Evolutionary conservation across 1,140 invertebrate genomes (phyloP).

Genomic region (Drosophila lacertosa): DNA sequence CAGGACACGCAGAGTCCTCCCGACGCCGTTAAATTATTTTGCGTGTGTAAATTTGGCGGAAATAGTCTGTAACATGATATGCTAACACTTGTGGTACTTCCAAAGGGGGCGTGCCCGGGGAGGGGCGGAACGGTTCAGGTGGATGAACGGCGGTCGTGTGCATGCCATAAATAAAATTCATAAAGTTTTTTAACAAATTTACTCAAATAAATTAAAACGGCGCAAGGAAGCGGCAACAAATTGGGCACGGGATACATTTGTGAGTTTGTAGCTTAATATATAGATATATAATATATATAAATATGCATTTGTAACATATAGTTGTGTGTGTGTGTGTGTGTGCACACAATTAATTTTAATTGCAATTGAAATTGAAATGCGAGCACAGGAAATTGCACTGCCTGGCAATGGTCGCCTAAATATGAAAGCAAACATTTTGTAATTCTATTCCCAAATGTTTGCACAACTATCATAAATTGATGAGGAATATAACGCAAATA

Average conservation of each 20-base stretch:
- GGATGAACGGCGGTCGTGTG: conserved; percentile 34
- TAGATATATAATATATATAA: neutral
- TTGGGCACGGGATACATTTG: conserved; percentile 5
- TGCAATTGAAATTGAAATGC: conserved; percentile 72
- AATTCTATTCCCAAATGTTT: conserved; percentile 51
- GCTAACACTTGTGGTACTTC: conserved; percentile 69
- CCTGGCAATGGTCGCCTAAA: conserved; percentile 8
- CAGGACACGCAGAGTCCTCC: conserved; percentile 34
- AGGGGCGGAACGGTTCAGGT: conserved; percentile 6
- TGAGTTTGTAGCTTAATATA: neutral
- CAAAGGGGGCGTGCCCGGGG: conserved; percentile 1
- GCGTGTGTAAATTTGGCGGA: conserved; percentile 82
- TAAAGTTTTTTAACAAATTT: conserved; percentile 74
- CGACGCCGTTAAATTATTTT: conserved; percentile 75
- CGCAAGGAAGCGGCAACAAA: conserved; percentile 51
- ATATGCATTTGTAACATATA: neutral
- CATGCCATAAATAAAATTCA: conserved; percentile 77
- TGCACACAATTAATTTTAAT: conserved; percentile 78
- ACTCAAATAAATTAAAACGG: conserved; percentile 82
- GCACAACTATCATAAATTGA: conserved; percentile 38
- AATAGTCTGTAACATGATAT: conserved; percentile 82
- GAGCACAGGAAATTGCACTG: conserved; percentile 46
- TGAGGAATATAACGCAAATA: conserved; percentile 13
- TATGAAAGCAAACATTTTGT: conserved; percentile 40
- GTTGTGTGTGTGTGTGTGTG: conserved; percentile 12